Evolutionary conservation across 2,113 vertebrate genomes (phyloP).

Genomic region (Emydura subglobosa): DNA sequence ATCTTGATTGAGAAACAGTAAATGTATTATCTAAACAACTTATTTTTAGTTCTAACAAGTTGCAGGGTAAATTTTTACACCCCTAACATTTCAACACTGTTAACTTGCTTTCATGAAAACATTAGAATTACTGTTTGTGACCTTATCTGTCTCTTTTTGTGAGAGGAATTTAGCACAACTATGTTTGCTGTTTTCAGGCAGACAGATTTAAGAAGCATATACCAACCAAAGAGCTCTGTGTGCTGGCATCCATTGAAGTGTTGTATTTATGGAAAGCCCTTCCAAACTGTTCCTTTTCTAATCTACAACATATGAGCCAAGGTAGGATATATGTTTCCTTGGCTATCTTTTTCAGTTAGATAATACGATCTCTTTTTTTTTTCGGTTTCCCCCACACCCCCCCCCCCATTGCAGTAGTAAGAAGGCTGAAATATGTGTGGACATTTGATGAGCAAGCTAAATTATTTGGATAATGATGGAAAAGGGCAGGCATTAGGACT

Average conservation of each 20-base stretch:
- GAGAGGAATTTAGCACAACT: not conserved
- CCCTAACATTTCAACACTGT: not conserved
- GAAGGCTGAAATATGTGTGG: not conserved
- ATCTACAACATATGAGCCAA: slow-evolving; percentile 97
- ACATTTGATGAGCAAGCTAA: not conserved
- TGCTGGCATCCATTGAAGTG: slow-evolving; percentile 94
- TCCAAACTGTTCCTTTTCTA: slow-evolving; percentile 93
- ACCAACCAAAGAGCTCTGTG: slow-evolving; percentile 90
- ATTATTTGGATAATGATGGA: not conserved
- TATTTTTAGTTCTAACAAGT: not conserved
- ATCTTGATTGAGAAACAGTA: not conserved
- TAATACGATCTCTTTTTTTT: not conserved
- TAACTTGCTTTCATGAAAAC: not conserved
- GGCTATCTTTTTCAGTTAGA: not conserved
- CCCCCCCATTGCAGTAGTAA: not conserved
- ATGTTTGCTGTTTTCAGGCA: slow-evolving; percentile 80
- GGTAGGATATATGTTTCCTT: slow-evolving; percentile 77
- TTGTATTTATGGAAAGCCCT: slow-evolving; percentile 98
- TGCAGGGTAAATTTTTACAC: not conserved
- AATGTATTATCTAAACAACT: not conserved
- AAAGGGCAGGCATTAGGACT: rapidly evolving
- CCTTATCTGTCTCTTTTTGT: not conserved
- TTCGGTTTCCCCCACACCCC: too few relatives aligned
- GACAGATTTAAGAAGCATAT: slow-evolving; percentile 91
- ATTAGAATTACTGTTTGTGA: not conserved